A percentile compares a stretch with the other conserved stretches of the same genome.
Evolutionary conservation across 2,888 invertebrate genomes (phyloP).

Genomic region (Chaetogeoica ovagalla): DNA sequence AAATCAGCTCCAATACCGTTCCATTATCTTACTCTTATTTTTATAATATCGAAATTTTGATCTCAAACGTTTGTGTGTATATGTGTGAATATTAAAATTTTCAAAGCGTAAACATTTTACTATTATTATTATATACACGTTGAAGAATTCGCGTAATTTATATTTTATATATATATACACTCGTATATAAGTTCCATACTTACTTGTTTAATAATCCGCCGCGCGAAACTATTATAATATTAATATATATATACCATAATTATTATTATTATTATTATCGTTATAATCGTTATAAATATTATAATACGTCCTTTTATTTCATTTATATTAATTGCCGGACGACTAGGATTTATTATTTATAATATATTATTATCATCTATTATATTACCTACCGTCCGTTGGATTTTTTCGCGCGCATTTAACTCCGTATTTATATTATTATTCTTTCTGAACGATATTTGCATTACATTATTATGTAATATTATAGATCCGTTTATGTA

Average conservation of each 20-base stretch:
- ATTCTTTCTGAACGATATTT: background rate
- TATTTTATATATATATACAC: background rate
- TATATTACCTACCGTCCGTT: background rate
- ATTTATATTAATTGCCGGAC: no score
- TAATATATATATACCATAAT: background rate
- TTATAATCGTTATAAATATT: no score
- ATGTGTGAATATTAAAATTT: background rate
- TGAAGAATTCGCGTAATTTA: background rate
- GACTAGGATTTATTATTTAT: no score
- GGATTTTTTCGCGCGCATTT: background rate
- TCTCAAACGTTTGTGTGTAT: slow-evolving; percentile 13
- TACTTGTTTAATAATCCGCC: no score
- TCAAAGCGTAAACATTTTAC: background rate
- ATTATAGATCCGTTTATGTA: background rate
- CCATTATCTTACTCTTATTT: background rate
- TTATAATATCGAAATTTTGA: slow-evolving; percentile 22
- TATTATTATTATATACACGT: background rate
- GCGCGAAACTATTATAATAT: background rate
- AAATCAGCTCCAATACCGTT: background rate
- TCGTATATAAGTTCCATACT: background rate
- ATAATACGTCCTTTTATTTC: no score
- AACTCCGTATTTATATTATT: background rate
- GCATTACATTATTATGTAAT: background rate
- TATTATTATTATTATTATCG: background rate
- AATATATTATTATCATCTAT: no score